Percentiles rank a stretch among this genome's conserved stretches.
Conservation (phyloP, 2,113 vertebrate genomes). For the Corydoras maculifer region DNA sequence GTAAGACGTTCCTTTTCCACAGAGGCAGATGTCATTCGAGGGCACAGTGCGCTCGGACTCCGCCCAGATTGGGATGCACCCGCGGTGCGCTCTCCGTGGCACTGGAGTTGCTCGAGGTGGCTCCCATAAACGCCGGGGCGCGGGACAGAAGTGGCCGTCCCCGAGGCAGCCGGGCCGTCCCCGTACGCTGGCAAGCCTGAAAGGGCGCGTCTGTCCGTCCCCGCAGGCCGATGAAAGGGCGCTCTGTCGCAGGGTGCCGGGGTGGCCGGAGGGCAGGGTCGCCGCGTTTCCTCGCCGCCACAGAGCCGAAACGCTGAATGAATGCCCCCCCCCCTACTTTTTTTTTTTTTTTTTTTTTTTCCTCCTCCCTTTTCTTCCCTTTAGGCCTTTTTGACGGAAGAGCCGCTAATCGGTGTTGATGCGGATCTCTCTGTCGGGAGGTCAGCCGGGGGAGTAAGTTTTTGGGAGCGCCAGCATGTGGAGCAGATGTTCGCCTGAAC, state of each 20-base stretch:
- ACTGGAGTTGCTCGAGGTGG: conserved; percentile 12
- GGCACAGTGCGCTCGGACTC: not conserved
- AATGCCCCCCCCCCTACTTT: too few species aligned
- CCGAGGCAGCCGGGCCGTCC: too few species aligned
- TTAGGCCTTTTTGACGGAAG: not conserved
- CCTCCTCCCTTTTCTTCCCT: too few species aligned
- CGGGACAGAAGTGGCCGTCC: too few species aligned
- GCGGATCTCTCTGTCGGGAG: conserved; percentile 14
- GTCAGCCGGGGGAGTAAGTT: conserved; percentile 18
- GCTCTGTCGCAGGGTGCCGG: conserved; percentile 41
- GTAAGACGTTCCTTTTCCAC: conserved; percentile 4
- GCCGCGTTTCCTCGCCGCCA: conserved; percentile 13
- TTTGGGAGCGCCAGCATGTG: not conserved
- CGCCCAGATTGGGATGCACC: not conserved
- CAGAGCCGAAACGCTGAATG: too few species aligned
- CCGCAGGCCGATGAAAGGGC: conserved; percentile 41
- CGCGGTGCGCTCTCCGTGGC: not conserved
- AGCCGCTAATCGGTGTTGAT: conserved; percentile 7
- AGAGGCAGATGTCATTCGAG: conserved; percentile 4
- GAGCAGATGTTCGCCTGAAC: conserved; percentile 24
- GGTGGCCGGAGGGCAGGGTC: conserved; percentile 47
- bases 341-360: too few species aligned
- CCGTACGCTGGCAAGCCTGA: conserved; percentile 23
- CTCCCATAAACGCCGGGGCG: not conserved
- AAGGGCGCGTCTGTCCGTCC: conserved; percentile 46